Evolutionary conservation across 2,113 vertebrate species (phyloP), one percentile per base, ranked within the genome.

Genomic region (Hyla sarda): DNA sequence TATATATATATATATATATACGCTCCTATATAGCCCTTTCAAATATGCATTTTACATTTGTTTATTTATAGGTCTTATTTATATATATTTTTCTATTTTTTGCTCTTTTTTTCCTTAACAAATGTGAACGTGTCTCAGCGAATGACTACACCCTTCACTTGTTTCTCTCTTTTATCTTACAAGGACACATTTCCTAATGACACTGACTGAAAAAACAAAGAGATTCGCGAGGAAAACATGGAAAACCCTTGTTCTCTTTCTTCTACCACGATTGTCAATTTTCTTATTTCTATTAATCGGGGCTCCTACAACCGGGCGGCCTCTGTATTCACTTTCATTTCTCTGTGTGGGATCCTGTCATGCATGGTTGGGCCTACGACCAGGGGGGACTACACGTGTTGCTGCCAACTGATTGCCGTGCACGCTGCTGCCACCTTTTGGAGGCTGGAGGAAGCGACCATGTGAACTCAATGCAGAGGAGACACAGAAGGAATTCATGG

Each of bases 401-500:
- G 13, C 50, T 52, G 28, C 81, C 28, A 72, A n/a, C 2, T 12
- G 67, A 37, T 25, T 47, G 23, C 74, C 16, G n/a, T 4, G 32
- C 58, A 32, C 41, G 7, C 76, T 58, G 32, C 65, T 69, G 84
- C 84, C 84, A 71, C 84, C 84, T 86, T 0, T 80, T 41, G 84
- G 84, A 67, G 95, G 95, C 95, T 93, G 50, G 80, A 74, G 89
- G 87, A 83, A 89, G 80, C 72, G 87, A 90, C 90, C 92, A 93
- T 91, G 92, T 93, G 93, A 90, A 90, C 91, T 86, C 30, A 73
- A 89, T 91, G 67, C 32, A 47, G 82, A 85, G 84, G 88, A 90
- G 88, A 91, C 88, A 88, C 85, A 85, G 89, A 89, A 94, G 91
- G 96, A 96, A 97, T 96, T 92, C 83, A 60, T 89, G 93, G 96